Evolutionary conservation across 2,888 invertebrate species (phyloP).

Genomic region (Blastobasis adustella): DNA sequence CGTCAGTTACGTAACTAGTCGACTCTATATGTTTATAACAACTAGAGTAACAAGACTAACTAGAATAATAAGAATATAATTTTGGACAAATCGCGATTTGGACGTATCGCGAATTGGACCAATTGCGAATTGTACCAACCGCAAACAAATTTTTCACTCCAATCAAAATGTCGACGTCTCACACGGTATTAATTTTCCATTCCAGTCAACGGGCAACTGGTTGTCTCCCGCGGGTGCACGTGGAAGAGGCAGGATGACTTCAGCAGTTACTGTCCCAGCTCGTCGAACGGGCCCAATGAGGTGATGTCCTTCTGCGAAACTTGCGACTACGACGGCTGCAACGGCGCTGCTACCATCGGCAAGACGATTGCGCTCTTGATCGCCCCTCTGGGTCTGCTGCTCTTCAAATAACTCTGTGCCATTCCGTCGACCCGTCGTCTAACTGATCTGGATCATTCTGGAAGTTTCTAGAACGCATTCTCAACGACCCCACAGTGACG

Average conservation of each 20-base stretch:
- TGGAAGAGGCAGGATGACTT: slow-evolving; percentile 73
- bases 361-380: slow-evolving; percentile 56
- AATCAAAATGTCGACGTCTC: no score
- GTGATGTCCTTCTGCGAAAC: slow-evolving; percentile 78
- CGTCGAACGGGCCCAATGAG: slow-evolving; percentile 63
- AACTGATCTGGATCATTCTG: no score
- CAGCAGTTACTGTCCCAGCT: slow-evolving; percentile 64
- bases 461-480: no score
- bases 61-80: no score
- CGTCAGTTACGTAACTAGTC: no score
- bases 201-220: slow-evolving; percentile 68
- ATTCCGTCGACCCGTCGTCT: not conserved
- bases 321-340: slow-evolving; percentile 81
- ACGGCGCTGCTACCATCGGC: slow-evolving; percentile 67
- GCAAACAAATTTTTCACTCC: no score
- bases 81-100: no score
- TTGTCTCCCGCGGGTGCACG: slow-evolving; percentile 75
- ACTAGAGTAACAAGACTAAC: no score
- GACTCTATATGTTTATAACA: no score
- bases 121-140: no score
- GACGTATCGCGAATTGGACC: no score
- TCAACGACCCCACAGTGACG: no score
- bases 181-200: slow-evolving; percentile 17
- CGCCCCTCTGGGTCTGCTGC: slow-evolving; percentile 50
- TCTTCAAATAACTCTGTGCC: slow-evolving; percentile 47